Percentiles rank a stretch among this genome's conserved stretches.
These are phyloP conservation scores for Halichoerus grypus DNA, from an alignment of 2,113 vertebrate species.

Conservation along the genomic window DNA sequence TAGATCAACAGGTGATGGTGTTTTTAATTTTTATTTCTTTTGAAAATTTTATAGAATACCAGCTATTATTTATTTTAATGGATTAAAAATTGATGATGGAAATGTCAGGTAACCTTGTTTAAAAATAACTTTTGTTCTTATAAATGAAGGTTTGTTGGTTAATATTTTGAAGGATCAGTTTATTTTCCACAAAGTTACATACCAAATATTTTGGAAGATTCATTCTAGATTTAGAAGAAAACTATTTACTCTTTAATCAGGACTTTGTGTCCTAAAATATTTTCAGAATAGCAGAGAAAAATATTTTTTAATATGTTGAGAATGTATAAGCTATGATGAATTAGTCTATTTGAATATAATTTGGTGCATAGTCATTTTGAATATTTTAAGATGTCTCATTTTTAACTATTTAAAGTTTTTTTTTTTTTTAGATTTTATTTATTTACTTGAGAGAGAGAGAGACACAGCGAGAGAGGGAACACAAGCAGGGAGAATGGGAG, in stretches of 20 bases:
- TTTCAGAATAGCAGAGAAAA: not conserved
- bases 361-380: not conserved
- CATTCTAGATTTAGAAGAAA: not conserved
- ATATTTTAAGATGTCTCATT: not conserved
- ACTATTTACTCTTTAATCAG: not conserved
- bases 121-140: not conserved
- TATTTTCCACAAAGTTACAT: not conserved
- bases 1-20: not conserved
- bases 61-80: not conserved
- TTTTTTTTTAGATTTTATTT: no score
- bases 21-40: not conserved
- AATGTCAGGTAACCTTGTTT: not conserved
- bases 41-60: not conserved
- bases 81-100: not conserved
- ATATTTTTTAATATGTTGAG: not conserved
- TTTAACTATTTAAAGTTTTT: not conserved
- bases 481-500: no score
- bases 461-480: no score
- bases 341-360: not conserved
- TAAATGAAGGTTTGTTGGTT: not conserved
- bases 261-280: not conserved
- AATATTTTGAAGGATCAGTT: not conserved
- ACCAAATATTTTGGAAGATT: not conserved
- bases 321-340: not conserved
- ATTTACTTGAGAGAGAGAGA: no score